A percentile compares a stretch with the other conserved stretches of the same genome.
Conservation (phyloP, 2,113 vertebrate species). For the Xenus cinereus region DNA sequence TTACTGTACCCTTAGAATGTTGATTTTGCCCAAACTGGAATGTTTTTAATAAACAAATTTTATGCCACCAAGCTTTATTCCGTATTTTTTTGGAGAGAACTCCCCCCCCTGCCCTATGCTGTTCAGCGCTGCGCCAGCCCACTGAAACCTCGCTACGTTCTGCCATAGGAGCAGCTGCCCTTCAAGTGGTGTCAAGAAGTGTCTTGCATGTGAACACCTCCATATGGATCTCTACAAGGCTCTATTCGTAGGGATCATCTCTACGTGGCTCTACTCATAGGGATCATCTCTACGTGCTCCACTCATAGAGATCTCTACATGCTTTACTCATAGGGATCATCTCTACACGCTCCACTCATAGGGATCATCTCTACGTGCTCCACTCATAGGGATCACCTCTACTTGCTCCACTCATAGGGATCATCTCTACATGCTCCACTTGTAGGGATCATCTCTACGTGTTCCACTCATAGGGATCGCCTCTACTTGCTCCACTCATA, state of each 20-base stretch:
- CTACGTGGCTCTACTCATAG: neutral
- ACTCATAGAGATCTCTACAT: too few relatives aligned
- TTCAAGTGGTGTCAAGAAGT: neutral
- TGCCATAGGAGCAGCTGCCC: neutral
- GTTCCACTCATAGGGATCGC: too few relatives aligned
- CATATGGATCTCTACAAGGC: neutral
- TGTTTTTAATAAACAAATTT: neutral
- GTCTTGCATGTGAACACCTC: neutral
- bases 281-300: too few relatives aligned
- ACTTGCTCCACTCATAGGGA: too few relatives aligned
- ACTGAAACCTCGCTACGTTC: fast-evolving
- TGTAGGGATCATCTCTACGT: too few relatives aligned
- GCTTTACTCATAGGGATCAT: neutral
- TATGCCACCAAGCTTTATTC: neutral
- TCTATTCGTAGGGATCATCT: too few relatives aligned
- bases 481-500: neutral
- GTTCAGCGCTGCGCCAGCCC: neutral
- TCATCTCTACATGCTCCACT: too few relatives aligned
- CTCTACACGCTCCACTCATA: neutral
- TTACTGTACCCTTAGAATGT: neutral
- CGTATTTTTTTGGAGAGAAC: neutral
- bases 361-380: too few relatives aligned
- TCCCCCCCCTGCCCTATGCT: fast-evolving
- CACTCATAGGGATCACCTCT: too few relatives aligned
- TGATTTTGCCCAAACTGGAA: neutral